A percentile compares a stretch with the other conserved stretches of the same genome.
Conservation (phyloP, 1,140 invertebrate species). For the Ceratina calcarata region DNA sequence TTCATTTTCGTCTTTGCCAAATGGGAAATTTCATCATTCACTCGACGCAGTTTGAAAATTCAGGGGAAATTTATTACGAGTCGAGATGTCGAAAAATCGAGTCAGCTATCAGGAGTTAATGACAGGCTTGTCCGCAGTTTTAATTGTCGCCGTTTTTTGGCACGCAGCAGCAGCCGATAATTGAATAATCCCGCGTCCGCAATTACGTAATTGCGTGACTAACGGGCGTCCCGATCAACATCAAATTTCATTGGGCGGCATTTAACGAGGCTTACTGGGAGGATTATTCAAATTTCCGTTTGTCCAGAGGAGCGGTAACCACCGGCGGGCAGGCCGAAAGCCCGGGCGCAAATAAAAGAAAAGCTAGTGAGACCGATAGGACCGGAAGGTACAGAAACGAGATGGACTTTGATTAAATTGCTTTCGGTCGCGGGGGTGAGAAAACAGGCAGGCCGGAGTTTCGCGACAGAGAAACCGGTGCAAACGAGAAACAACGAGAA, state of each 20-base stretch:
- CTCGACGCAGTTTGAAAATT: no score
- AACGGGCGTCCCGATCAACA: constrained; percentile 13
- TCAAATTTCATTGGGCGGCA: constrained; percentile 43
- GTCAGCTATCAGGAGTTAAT: no score
- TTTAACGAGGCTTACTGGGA: constrained; percentile 33
- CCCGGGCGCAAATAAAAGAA: constrained; percentile 45
- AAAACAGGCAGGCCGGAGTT: neutral
- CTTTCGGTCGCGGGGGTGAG: neutral
- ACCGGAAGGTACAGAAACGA: constrained; percentile 20
- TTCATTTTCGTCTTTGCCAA: no score
- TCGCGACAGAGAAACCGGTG: neutral
- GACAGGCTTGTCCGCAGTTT: no score
- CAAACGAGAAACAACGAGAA: neutral
- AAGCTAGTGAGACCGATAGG: constrained; percentile 35
- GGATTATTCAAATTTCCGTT: constrained; percentile 62
- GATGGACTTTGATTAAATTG: constrained; percentile 54
- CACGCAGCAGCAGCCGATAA: neutral
- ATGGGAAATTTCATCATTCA: no score
- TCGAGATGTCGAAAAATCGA: no score
- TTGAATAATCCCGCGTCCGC: constrained; percentile 35
- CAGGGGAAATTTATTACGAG: no score
- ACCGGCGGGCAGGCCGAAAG: neutral
- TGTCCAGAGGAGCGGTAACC: constrained; percentile 7
- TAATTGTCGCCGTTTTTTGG: neutral
- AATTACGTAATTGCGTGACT: constrained; percentile 45